Conservation (phyloP, 2,888 invertebrate species). For the Dryococelus australis region DNA sequence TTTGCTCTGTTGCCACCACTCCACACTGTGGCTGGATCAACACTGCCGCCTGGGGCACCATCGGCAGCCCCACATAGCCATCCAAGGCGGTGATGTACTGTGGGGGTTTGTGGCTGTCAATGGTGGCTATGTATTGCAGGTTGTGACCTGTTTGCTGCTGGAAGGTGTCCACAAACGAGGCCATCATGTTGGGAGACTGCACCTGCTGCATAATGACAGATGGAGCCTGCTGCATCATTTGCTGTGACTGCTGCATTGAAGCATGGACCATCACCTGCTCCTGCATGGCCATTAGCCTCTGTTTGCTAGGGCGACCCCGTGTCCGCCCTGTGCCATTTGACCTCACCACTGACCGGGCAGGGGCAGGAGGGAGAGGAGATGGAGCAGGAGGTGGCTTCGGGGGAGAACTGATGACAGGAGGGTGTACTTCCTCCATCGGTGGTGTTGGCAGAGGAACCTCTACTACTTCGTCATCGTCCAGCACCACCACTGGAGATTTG, state of each 20-base stretch:
- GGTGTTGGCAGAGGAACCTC: neutral
- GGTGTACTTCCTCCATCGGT: neutral
- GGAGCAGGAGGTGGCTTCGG: no score
- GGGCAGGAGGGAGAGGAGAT: neutral
- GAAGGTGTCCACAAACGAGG: constrained; percentile 71
- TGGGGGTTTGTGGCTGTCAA: constrained; percentile 65
- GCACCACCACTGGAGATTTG: neutral
- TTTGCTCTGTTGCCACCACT: constrained; percentile 65
- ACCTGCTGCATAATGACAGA: constrained; percentile 76
- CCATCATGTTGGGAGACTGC: constrained; percentile 66
- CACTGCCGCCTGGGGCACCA: constrained; percentile 55
- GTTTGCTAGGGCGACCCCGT: neutral
- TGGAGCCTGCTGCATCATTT: constrained; percentile 59
- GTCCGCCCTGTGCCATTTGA: constrained; percentile 24
- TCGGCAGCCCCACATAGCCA: constrained; percentile 55
- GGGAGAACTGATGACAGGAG: no score
- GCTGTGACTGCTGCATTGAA: neutral
- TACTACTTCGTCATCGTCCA: neutral
- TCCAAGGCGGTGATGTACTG: constrained; percentile 56
- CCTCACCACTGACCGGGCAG: neutral
- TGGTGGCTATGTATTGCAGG: constrained; percentile 78
- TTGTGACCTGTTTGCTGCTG: constrained; percentile 75
- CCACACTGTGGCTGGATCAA: constrained; percentile 62
- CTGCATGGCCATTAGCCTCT: neutral
- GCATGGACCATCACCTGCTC: neutral